phyloP scores from a whole-genome alignment of 1,140 invertebrate genomes.

The Eulimnadia texana region DNA sequence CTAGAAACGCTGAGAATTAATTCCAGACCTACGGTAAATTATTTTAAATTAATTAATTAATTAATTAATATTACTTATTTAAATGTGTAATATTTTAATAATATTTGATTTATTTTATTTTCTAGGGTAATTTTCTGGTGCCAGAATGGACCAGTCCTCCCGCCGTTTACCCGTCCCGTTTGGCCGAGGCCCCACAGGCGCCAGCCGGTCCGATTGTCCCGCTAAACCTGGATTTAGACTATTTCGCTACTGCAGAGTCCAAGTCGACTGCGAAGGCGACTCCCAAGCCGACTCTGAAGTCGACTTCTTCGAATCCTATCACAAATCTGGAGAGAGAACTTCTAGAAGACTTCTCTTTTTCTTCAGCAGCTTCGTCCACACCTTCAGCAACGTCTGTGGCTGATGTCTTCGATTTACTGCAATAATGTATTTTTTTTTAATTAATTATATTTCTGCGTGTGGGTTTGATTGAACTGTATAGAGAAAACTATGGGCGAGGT shows the following conservation, averaged over 20 bases:
- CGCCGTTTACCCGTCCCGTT: not conserved
- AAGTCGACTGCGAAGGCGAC: no score
- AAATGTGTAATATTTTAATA: no score
- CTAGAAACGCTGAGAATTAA: not conserved
- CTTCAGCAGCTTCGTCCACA: not conserved
- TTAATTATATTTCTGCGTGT: not conserved
- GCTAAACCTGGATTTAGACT: not conserved
- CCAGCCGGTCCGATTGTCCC: not conserved
- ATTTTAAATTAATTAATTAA: not conserved
- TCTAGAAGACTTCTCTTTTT: not conserved
- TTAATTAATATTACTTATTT: not conserved
- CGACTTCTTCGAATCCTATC: not conserved
- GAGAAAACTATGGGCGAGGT: no score
- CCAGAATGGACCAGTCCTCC: not conserved
- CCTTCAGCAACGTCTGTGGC: not conserved
- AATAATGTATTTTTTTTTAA: not conserved
- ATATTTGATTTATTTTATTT: not conserved
- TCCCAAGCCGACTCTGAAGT: not conserved
- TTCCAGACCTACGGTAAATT: not conserved
- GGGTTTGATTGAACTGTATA: not conserved
- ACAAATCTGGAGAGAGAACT: not conserved
- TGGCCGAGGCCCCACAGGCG: not conserved
- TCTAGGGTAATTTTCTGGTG: not conserved
- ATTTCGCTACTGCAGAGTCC: not conserved
- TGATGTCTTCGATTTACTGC: not conserved